Evolutionary conservation across 2,113 vertebrate genomes (phyloP).

Genomic region (Pelusios castaneus): DNA sequence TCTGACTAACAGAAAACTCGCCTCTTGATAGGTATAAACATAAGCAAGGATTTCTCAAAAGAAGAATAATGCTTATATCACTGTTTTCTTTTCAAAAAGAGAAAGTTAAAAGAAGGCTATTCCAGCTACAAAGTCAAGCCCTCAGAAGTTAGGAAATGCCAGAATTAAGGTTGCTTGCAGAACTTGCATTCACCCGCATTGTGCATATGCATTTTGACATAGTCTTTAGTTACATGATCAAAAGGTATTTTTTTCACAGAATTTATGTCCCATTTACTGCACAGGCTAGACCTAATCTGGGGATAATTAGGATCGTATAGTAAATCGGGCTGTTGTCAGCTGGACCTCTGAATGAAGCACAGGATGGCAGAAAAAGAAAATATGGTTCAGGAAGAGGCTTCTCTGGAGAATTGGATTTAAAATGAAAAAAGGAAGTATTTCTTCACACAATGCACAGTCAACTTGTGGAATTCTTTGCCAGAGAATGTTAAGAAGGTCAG

Average conservation of each 20-base stretch:
- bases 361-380: neutral
- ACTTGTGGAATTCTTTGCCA: too few species aligned
- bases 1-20: neutral
- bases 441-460: too few species aligned
- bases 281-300: neutral
- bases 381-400: neutral
- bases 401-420: neutral
- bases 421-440: too few species aligned
- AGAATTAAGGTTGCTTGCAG: neutral
- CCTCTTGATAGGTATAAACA: neutral
- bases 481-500: too few species aligned
- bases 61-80: neutral
- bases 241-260: neutral
- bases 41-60: slow-evolving; percentile 1
- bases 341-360: neutral
- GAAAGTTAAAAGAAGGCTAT: neutral
- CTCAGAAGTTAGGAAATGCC: neutral
- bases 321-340: neutral
- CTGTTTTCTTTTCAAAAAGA: neutral
- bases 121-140: neutral
- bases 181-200: neutral
- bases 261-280: neutral
- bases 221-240: neutral
- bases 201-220: neutral
- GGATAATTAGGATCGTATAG: neutral